Conservation (phyloP, 2,888 invertebrate genomes). For the Mechanitis messenoides region DNA sequence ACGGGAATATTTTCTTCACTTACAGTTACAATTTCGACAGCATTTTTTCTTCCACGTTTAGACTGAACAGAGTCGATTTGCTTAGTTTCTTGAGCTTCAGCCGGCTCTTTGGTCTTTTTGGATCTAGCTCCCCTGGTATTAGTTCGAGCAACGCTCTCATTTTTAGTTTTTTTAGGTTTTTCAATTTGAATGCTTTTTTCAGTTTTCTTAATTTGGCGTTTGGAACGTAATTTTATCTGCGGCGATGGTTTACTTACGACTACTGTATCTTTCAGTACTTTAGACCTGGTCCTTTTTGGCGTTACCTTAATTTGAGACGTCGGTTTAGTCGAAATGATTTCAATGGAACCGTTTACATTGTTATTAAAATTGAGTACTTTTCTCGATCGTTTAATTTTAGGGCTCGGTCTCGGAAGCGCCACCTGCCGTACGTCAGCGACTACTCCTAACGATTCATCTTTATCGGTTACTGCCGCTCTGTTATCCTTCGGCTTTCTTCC, state of each 20-base stretch:
- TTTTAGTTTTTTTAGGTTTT: constrained; percentile 18
- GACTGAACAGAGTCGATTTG: constrained; percentile 14
- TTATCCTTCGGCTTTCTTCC: constrained; percentile 12
- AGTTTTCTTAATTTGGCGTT: constrained; percentile 17
- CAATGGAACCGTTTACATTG: constrained; percentile 30
- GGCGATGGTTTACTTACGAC: constrained; percentile 46
- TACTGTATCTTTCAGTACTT: constrained; percentile 34
- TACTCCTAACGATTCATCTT: constrained; percentile 40
- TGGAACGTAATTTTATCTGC: constrained; percentile 38
- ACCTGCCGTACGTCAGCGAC: constrained; percentile 48
- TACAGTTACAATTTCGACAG: background rate
- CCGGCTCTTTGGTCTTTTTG: constrained; percentile 15
- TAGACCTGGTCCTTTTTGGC: constrained; percentile 43
- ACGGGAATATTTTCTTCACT: background rate
- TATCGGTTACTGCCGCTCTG: constrained; percentile 30
- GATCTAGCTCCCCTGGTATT: constrained; percentile 24
- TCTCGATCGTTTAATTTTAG: constrained; percentile 10
- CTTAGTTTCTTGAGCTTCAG: constrained; percentile 11
- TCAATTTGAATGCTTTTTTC: constrained; percentile 9
- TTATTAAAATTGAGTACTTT: constrained; percentile 16
- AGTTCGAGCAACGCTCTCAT: constrained; percentile 25
- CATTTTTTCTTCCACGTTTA: constrained; percentile 21
- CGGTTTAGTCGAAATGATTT: constrained; percentile 32
- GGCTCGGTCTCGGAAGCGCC: constrained; percentile 29
- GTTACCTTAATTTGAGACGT: constrained; percentile 28